Conservation (phyloP, 2,113 vertebrate species). For the Coptodon rendalli region DNA sequence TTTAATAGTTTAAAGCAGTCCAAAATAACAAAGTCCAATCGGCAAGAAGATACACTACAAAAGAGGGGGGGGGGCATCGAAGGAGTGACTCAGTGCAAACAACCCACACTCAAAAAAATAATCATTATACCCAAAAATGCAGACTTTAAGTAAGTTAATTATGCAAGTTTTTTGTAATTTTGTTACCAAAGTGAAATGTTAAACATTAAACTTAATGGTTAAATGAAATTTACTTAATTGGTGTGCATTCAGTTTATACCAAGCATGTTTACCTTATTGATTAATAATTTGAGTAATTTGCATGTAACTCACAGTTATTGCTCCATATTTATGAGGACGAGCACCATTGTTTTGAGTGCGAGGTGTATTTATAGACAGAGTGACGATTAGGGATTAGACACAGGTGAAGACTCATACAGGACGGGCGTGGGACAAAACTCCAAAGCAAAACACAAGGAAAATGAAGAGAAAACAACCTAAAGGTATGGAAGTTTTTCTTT, state of each 20-base stretch:
- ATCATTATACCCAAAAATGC: fast-evolving
- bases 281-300: neutral
- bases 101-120: neutral
- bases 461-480: neutral
- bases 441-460: neutral
- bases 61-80: neutral
- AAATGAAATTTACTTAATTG: neutral
- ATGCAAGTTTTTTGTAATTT: neutral
- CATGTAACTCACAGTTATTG: neutral
- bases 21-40: neutral
- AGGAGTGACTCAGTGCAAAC: neutral
- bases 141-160: neutral
- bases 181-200: neutral
- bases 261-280: fast-evolving
- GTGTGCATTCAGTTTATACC: neutral
- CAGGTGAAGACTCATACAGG: fast-evolving
- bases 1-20: neutral
- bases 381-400: fast-evolving
- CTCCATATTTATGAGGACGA: neutral
- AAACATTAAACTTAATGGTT: neutral
- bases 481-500: neutral
- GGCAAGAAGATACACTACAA: neutral
- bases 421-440: neutral
- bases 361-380: neutral
- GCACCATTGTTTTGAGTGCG: fast-evolving